A percentile compares a stretch with the other conserved stretches of the same genome.
These are phyloP conservation scores for Neodiprion pinetum DNA, from an alignment of 1,140 invertebrate genomes.

Conservation along the genomic window DNA sequence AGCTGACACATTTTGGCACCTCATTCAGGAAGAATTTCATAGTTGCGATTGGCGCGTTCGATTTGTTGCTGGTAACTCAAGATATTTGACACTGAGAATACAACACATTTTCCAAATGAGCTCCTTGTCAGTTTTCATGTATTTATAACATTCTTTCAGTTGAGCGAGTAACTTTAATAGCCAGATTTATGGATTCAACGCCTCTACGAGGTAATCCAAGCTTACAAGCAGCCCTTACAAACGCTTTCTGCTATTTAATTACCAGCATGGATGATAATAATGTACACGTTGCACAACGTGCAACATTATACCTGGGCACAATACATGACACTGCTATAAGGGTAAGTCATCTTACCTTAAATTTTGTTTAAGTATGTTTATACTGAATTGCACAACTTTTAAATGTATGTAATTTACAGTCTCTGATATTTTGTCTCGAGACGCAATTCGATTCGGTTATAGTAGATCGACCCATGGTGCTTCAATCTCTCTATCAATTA, in stretches of 20 bases:
- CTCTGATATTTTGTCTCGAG: slow-evolving; percentile 86
- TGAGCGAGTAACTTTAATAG: slow-evolving; percentile 90
- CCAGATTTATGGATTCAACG: slow-evolving; percentile 90
- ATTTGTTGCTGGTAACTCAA: slow-evolving; percentile 79
- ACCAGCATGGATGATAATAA: slow-evolving; percentile 96
- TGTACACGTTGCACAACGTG: slow-evolving; percentile 92
- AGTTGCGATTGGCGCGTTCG: slow-evolving; percentile 87
- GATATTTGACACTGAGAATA: not conserved
- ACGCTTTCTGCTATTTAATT: slow-evolving; percentile 96
- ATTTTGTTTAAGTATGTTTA: not conserved
- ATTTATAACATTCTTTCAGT: slow-evolving; percentile 65
- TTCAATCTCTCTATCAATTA: slow-evolving; percentile 95
- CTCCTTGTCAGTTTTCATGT: not conserved
- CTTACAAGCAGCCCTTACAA: slow-evolving; percentile 93
- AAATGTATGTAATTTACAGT: slow-evolving; percentile 62
- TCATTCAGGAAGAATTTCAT: slow-evolving; percentile 94
- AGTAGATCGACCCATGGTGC: slow-evolving; percentile 94
- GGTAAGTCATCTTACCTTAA: slow-evolving; percentile 55
- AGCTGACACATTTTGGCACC: slow-evolving; percentile 92
- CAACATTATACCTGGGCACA: slow-evolving; percentile 91
- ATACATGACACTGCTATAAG: slow-evolving; percentile 87
- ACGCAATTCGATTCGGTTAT: slow-evolving; percentile 95
- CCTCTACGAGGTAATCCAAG: slow-evolving; percentile 82
- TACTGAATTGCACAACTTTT: slow-evolving; percentile 15
- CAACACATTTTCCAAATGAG: not conserved